Conservation (phyloP, 2,113 vertebrate species). For the Lophura nycthemera region DNA sequence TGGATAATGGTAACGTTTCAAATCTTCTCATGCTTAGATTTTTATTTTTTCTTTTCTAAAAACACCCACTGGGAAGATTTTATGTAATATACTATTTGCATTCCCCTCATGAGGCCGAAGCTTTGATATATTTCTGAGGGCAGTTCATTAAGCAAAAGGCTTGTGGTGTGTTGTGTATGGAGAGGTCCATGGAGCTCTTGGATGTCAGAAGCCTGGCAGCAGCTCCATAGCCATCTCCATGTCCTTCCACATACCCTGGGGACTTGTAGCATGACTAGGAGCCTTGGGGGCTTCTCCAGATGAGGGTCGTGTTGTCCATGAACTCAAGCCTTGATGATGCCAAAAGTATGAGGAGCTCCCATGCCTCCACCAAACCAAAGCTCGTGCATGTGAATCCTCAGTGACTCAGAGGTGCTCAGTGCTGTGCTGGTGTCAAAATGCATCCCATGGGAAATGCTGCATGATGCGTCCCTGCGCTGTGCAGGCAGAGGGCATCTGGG, state of each 20-base stretch:
- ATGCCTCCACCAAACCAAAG: neutral
- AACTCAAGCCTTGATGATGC: neutral
- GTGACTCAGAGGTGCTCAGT: neutral
- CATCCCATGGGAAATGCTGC: neutral
- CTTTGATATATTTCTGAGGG: slow-evolving; percentile 42
- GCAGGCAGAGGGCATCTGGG: neutral
- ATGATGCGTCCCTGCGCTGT: rapidly evolving
- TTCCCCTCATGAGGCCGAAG: slow-evolving; percentile 33
- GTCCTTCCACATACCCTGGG: neutral
- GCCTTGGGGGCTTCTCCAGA: neutral
- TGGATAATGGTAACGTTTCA: neutral
- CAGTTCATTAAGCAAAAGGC: slow-evolving; percentile 18
- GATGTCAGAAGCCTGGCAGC: neutral
- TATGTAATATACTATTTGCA: slow-evolving; percentile 54
- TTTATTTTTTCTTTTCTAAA: neutral
- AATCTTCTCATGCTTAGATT: neutral
- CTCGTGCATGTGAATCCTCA: rapidly evolving
- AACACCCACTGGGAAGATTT: slow-evolving; percentile 43
- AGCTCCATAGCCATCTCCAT: neutral
- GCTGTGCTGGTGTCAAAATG: neutral
- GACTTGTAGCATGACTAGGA: rapidly evolving
- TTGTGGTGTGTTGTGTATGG: neutral
- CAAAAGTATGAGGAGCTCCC: neutral
- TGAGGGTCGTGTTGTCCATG: neutral
- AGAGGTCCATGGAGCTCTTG: neutral